These are phyloP conservation scores for Dilophus febrilis DNA, from an alignment of 2,888 invertebrate species.

Conservation along the genomic window DNA sequence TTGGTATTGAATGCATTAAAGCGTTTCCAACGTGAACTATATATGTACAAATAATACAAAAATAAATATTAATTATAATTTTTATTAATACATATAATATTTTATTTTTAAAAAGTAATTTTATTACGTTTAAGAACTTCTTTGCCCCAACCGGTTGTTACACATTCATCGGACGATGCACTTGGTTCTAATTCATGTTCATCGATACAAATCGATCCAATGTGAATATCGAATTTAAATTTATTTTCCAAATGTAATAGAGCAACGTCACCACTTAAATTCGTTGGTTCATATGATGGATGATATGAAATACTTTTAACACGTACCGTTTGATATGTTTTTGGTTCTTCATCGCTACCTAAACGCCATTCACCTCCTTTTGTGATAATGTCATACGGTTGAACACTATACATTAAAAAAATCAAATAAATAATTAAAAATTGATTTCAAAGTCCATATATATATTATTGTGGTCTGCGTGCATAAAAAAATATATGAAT, in stretches of 20 bases:
- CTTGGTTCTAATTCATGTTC: constrained; percentile 33
- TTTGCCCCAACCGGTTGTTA: constrained; percentile 74
- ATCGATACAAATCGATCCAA: constrained; percentile 57
- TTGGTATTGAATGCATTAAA: constrained; percentile 54
- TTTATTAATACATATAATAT: neutral
- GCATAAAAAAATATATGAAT: constrained; percentile 13
- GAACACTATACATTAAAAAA: constrained; percentile 15
- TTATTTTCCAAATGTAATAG: constrained; percentile 49
- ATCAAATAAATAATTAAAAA: neutral
- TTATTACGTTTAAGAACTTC: constrained; percentile 51
- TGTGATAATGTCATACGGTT: constrained; percentile 48
- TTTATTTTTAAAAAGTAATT: constrained; percentile 2
- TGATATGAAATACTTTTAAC: constrained; percentile 53
- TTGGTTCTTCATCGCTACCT: constrained; percentile 61
- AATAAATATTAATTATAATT: neutral
- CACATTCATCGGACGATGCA: constrained; percentile 38
- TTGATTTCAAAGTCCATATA: too few relatives aligned
- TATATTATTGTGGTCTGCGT: too few relatives aligned
- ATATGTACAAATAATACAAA: constrained; percentile 11
- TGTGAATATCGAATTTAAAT: constrained; percentile 46
- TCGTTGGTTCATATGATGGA: constrained; percentile 46
- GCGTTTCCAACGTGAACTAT: constrained; percentile 57
- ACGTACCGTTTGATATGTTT: constrained; percentile 59
- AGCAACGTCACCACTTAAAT: constrained; percentile 49
- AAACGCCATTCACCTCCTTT: constrained; percentile 75